Base-by-base conservation (phyloP, 2,888 invertebrate species). In the Apocheima hispidaria region DNA sequence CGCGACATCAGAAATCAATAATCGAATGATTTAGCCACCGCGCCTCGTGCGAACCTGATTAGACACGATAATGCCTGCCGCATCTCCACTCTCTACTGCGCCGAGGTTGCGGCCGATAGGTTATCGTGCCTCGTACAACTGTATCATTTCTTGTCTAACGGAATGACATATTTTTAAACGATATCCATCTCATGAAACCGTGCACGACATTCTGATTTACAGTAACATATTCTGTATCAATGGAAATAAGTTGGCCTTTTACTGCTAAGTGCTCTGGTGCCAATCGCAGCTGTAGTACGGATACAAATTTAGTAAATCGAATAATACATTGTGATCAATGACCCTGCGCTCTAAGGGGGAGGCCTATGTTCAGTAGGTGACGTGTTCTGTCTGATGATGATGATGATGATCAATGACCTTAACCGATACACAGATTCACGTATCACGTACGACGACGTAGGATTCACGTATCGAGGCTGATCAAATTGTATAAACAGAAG, bases 1-100 rank as follows among this genome's bases (percentile, higher is more conserved):
- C 91, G 90, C 89, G 90, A 91, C 92, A 90, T 91, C 84, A 88
- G 89, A 91, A 92, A 92, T 92, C 92, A 92, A 92, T 92, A 92
- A 92, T 89, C 90, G 91, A 82, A 90, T 91, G 90, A 92, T 92
- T 92, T 90, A 90, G 92, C 92, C 92, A 91, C 91, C 82, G 92
- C 88, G 85, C 90, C 91, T 90, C 92, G 90, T 92, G 91, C 91
- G 91, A 91, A 91, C 89, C 89, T 88, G 92, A 92, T 92, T 91
- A 89, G 91, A 88, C 86, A 89, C 90, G 91, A 92, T 90, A 90
- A 82, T 86, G 85, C 84, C 80, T 78, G 84, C 83, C 84, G 81
- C 85, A 80, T 87, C 87, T 85, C 83, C 79, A 76, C 77, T 86
- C 87, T 84, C 83, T 78, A 75, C 76, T 76, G 77, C 71, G 30